Conservation (phyloP, 2,888 invertebrate species). For the Netelia virgata region DNA sequence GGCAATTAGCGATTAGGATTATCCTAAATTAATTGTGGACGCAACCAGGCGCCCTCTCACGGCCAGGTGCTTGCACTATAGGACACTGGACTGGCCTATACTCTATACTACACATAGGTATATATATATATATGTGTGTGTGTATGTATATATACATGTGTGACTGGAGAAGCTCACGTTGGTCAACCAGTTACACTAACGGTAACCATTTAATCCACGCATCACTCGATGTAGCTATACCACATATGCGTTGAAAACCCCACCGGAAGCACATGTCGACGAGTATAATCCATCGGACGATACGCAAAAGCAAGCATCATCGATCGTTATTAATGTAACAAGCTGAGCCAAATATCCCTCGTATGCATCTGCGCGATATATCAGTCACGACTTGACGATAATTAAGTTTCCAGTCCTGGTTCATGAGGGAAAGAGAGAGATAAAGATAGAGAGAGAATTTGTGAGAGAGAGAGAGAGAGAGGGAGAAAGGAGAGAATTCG, state of each 20-base stretch:
- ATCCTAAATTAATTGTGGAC: constrained; percentile 81
- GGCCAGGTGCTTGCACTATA: constrained; percentile 54
- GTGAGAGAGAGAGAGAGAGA: too few relatives aligned
- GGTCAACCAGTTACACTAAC: constrained; percentile 75
- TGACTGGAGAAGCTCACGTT: constrained; percentile 6
- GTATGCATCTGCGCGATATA: constrained; percentile 31
- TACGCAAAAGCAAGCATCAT: constrained; percentile 48
- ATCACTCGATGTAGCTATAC: constrained; percentile 69
- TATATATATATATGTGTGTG: neutral
- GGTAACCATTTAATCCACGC: constrained; percentile 73
- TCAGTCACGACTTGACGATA: constrained; percentile 52
- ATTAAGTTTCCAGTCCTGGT: constrained; percentile 53
- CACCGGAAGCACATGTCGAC: constrained; percentile 68
- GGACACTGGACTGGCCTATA: constrained; percentile 1
- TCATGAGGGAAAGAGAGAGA: neutral
- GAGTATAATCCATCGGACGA: constrained; percentile 75
- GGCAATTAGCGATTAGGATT: constrained; percentile 83
- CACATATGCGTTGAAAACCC: constrained; percentile 10
- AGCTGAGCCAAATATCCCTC: constrained; percentile 48
- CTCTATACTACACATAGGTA: constrained; percentile 17
- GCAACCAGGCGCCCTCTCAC: constrained; percentile 35
- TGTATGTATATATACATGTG: constrained; percentile 1
- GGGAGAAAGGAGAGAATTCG: neutral
- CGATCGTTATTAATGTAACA: constrained; percentile 54
- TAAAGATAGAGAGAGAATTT: too few relatives aligned